These are phyloP conservation scores for Polia nebulosa DNA, from an alignment of 2,888 invertebrate species.

Conservation along the genomic window DNA sequence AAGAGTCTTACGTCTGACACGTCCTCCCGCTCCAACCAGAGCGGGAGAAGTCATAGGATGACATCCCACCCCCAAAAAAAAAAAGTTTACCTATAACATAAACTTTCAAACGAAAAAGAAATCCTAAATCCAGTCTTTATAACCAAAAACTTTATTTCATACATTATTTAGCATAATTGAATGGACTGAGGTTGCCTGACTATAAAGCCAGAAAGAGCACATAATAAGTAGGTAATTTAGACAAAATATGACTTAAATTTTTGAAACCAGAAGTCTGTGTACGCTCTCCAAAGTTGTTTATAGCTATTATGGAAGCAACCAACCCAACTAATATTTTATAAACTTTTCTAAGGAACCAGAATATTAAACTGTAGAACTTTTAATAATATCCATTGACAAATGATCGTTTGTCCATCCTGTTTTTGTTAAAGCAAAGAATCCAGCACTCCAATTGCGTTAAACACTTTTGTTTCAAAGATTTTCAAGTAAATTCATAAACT, in stretches of 20 bases:
- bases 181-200: background rate
- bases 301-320: background rate
- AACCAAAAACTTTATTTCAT: constrained; percentile 1
- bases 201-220: background rate
- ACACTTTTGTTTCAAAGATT: background rate
- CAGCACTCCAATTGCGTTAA: background rate
- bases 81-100: too few species aligned
- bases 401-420: background rate
- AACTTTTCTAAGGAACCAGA: background rate
- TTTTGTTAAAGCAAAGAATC: background rate
- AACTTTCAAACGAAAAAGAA: too few species aligned
- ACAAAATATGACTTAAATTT: constrained; percentile 23
- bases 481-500: background rate
- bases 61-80: too few species aligned
- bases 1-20: too few species aligned
- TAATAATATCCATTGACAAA: too few species aligned
- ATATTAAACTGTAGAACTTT: background rate
- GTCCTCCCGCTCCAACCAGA: too few species aligned
- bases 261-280: constrained; percentile 6
- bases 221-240: constrained; percentile 20
- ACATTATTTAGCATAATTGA: background rate
- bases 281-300: background rate
- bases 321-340: background rate
- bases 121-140: background rate
- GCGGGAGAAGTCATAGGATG: too few species aligned